Evolutionary conservation across 2,888 invertebrate species (phyloP).

Genomic region (Leptopilina drosophilae): DNA sequence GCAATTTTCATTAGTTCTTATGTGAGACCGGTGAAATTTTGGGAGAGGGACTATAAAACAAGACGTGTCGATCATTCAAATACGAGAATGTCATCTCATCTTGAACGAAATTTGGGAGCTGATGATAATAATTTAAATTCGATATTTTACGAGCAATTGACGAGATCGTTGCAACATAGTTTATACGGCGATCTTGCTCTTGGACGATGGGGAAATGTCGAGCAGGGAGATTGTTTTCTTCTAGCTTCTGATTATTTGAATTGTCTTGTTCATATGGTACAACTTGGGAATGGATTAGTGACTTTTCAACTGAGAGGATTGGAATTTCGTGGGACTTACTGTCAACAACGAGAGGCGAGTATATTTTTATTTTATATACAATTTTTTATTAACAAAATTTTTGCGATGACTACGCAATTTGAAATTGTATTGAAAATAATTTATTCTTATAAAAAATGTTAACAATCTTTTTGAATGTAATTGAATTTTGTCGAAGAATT

Average conservation of each 20-base stretch:
- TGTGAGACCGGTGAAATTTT: slow-evolving; percentile 99
- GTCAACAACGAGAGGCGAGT: slow-evolving; percentile 92
- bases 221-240: slow-evolving; percentile 98
- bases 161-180: slow-evolving; percentile 96
- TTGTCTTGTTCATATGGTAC: slow-evolving; percentile 98
- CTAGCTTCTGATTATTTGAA: slow-evolving; percentile 98
- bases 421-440: no score
- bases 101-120: slow-evolving; percentile 94
- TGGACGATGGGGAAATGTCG: slow-evolving; percentile 97
- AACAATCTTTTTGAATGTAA: no score
- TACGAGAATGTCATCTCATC: slow-evolving; percentile 94
- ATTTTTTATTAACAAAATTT: neutral
- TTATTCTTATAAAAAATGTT: no score
- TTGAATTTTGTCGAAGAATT: no score
- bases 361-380: neutral
- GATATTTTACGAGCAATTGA: slow-evolving; percentile 99
- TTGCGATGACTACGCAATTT: no score
- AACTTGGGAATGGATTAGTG: slow-evolving; percentile 97
- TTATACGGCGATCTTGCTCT: slow-evolving; percentile 94
- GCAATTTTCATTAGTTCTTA: slow-evolving; percentile 99
- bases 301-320: slow-evolving; percentile 98
- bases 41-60: slow-evolving; percentile 99
- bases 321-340: slow-evolving; percentile 99
- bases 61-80: slow-evolving; percentile 98
- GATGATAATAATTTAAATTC: slow-evolving; percentile 99